These are phyloP conservation scores for Todus mexicanus DNA, from an alignment of 2,797 vertebrate species.

Conservation along the genomic window DNA sequence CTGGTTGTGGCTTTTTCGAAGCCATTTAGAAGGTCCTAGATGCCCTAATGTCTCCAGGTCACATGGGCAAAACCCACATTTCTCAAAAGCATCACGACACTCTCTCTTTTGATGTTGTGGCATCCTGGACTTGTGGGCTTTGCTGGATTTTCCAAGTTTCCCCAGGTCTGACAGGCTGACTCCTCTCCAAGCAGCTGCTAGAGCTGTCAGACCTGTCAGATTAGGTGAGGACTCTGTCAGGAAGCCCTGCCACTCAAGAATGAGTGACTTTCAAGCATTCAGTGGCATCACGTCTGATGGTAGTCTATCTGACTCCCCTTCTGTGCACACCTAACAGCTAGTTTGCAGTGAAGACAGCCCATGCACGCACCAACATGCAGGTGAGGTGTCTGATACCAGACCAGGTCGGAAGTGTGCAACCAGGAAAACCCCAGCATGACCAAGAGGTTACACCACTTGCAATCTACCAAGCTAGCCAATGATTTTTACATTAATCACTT, in stretches of 20 bases:
- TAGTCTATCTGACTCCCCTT: not conserved
- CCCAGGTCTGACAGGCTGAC: not conserved
- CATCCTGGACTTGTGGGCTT: not conserved
- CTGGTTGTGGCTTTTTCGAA: not conserved
- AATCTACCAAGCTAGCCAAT: not conserved
- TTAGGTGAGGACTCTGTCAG: not conserved
- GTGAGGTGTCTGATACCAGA: not conserved
- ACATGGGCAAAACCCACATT: not conserved
- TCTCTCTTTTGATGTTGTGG: not conserved
- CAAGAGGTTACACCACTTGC: not conserved
- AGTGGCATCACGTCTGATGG: not conserved
- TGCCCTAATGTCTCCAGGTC: not conserved
- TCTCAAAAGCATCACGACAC: not conserved
- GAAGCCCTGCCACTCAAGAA: not conserved
- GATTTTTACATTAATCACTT: not conserved
- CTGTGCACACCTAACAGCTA: not conserved
- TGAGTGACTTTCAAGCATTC: not conserved
- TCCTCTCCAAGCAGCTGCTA: not conserved
- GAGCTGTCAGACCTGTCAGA: constrained; percentile 9
- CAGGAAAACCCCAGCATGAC: not conserved
- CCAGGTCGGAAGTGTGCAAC: not conserved
- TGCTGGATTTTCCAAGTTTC: not conserved
- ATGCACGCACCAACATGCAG: not conserved
- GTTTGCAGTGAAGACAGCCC: not conserved
- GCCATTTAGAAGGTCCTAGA: not conserved